phyloP scores from a whole-genome alignment of 2,113 vertebrate species.

The Gobio gobio region DNA sequence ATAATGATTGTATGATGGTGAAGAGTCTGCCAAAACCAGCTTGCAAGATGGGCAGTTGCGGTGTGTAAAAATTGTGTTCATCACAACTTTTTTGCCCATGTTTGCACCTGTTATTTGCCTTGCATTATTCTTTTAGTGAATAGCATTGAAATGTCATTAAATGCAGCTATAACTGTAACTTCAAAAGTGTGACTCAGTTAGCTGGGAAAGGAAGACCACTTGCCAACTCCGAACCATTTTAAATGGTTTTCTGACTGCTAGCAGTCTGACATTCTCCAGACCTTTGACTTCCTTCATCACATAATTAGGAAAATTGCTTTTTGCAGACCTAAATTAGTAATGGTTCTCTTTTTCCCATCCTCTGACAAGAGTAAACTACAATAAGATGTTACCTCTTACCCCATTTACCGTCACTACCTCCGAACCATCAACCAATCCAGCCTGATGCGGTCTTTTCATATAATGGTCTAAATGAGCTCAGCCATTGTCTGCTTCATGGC shows the following conservation, averaged over 20 bases:
- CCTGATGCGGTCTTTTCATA: slow-evolving; percentile 67
- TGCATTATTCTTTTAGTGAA: neutral
- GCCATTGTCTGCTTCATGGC: slow-evolving; percentile 79
- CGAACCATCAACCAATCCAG: slow-evolving; percentile 72
- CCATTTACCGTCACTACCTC: slow-evolving; percentile 79
- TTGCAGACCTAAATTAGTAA: slow-evolving; percentile 82
- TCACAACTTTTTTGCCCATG: neutral
- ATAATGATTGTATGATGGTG: neutral
- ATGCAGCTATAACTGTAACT: neutral
- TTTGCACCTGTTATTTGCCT: neutral
- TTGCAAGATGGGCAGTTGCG: neutral
- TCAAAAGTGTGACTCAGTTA: neutral
- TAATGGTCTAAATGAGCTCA: slow-evolving; percentile 83
- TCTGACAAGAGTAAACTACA: slow-evolving; percentile 88
- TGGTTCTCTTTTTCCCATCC: slow-evolving; percentile 83
- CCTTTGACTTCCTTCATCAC: slow-evolving; percentile 78
- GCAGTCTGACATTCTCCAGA: slow-evolving; percentile 77
- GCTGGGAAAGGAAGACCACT: slow-evolving; percentile 53
- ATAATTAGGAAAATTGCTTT: slow-evolving; percentile 92
- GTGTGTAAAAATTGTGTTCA: neutral
- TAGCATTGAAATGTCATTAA: neutral
- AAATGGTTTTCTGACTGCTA: slow-evolving; percentile 73
- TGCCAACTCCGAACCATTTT: slow-evolving; percentile 68
- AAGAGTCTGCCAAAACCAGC: neutral
- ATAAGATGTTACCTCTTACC: slow-evolving; percentile 86